Percentiles rank a stretch among this genome's conserved stretches.
phyloP scores from a whole-genome alignment of 2,113 vertebrate genomes.

The Hipposideros armiger region DNA sequence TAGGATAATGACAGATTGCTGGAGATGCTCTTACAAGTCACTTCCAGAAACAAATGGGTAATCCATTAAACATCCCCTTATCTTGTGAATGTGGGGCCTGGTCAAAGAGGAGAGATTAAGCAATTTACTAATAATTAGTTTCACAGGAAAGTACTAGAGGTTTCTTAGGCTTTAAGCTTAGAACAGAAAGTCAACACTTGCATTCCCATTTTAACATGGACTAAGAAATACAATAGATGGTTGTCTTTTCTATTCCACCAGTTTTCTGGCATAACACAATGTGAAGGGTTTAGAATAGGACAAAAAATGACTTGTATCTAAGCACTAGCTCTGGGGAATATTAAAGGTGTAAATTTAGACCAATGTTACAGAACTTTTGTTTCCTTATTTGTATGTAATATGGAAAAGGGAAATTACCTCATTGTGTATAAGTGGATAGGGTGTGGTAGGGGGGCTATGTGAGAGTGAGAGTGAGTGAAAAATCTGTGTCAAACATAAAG shows the following conservation, averaged over 20 bases:
- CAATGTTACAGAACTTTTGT: not conserved
- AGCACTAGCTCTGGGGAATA: not conserved
- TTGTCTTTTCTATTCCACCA: not conserved
- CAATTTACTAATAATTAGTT: conserved; percentile 71
- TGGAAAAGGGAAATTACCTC: not conserved
- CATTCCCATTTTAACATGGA: not conserved
- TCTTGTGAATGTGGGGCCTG: conserved; percentile 44
- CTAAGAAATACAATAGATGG: not conserved
- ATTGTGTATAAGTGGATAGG: not conserved
- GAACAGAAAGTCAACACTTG: conserved; percentile 62
- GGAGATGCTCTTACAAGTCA: not conserved
- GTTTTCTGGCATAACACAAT: not conserved
- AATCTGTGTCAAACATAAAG: not conserved
- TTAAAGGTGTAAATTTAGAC: not conserved
- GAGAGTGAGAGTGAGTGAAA: not conserved
- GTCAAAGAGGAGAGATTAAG: conserved; percentile 68
- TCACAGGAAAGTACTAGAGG: conserved; percentile 48
- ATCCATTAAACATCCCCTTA: conserved; percentile 54
- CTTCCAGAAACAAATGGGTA: conserved; percentile 38
- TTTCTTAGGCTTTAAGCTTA: conserved; percentile 19
- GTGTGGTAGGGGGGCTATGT: rapidly evolving
- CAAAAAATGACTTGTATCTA: not conserved
- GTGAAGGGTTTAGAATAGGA: not conserved
- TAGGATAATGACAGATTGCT: not conserved
- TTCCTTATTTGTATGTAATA: not conserved